Base-by-base conservation (phyloP, 1,140 invertebrate genomes). In the Hycleus cichorii region DNA sequence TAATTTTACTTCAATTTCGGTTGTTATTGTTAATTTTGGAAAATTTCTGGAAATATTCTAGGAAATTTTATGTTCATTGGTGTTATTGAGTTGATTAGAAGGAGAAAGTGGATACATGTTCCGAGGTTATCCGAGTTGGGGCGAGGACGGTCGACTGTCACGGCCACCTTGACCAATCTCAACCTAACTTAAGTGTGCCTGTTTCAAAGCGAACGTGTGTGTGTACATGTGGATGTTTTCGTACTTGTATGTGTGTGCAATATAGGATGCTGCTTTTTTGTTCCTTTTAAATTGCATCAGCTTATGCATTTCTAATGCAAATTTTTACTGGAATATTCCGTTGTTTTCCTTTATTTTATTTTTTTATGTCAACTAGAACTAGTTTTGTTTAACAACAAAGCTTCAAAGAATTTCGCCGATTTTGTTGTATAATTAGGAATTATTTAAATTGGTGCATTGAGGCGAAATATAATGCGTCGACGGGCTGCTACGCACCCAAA, bases 161-260 rank as follows among this genome's bases (percentile, higher is more conserved):
- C 49, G 60, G 62, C 60, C 64, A 66, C 66, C 66, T 68, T 68
- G 66, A 68, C 66, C 66, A 68, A 68, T 68, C 66, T 68, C 66
- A 68, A 68, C 60, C 42, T 66, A 64, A 66, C 48, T 66, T 63
- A 60, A 62, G 57, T 64, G 59, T 60, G 49, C 56, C 61, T 54
- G 43, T 57, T 63, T 63, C 32, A 32, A 18, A 32, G 32, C 38
- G 39, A 46, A 4, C 25, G 24, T 49, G 48, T 51, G 56, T 32
- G 56, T 18, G 24, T 42, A 47, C 38, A 45, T 32, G 43, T 52
- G 43, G 50, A 12, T 39, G 18, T n/a, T 6, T 40, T 18, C 7
- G 32, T 32, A 7, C 32, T 5, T 32, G 32, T 32, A 7, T 32
- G 1, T 32, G 7, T 32, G 32, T 32, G 32, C 18, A 18, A 18